Percentiles rank a stretch among this genome's conserved stretches.
These are phyloP conservation scores for Temnothorax nylanderi DNA, from an alignment of 1,140 invertebrate genomes.

Conservation along the genomic window DNA sequence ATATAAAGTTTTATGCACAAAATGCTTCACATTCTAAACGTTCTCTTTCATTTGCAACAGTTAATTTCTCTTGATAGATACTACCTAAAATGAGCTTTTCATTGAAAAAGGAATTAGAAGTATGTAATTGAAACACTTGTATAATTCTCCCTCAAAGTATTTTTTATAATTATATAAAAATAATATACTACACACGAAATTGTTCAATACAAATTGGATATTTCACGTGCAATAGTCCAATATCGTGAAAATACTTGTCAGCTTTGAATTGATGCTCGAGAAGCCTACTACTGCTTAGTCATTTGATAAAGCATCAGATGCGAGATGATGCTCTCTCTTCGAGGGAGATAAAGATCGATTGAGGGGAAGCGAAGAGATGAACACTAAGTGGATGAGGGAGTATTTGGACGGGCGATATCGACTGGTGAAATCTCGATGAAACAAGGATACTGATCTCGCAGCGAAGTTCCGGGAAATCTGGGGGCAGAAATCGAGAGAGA, in stretches of 20 bases:
- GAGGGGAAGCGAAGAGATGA: not conserved
- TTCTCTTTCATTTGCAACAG: not conserved
- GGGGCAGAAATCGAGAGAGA: not conserved
- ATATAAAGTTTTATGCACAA: not conserved
- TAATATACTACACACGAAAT: not conserved
- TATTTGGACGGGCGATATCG: conserved; percentile 51
- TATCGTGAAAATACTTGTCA: not conserved
- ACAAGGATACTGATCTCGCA: conserved; percentile 26
- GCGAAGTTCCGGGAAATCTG: conserved; percentile 56
- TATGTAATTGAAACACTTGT: not conserved
- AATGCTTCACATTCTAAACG: not conserved
- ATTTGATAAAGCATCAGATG: not conserved
- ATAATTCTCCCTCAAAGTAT: not conserved
- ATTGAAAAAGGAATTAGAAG: not conserved
- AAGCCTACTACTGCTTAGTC: not conserved
- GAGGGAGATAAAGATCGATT: not conserved
- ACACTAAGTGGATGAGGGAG: conserved; percentile 29
- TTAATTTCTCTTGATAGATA: not conserved
- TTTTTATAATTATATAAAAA: not conserved
- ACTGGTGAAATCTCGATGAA: conserved; percentile 55
- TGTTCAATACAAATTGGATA: not conserved
- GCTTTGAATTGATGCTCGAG: not conserved
- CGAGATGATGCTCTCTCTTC: conserved; percentile 23
- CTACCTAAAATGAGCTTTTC: not conserved
- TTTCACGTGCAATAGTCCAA: not conserved